Percentiles rank a stretch among this genome's conserved stretches.
Evolutionary conservation across 2,113 vertebrate genomes (phyloP).

Genomic region (Elephas maximus): DNA sequence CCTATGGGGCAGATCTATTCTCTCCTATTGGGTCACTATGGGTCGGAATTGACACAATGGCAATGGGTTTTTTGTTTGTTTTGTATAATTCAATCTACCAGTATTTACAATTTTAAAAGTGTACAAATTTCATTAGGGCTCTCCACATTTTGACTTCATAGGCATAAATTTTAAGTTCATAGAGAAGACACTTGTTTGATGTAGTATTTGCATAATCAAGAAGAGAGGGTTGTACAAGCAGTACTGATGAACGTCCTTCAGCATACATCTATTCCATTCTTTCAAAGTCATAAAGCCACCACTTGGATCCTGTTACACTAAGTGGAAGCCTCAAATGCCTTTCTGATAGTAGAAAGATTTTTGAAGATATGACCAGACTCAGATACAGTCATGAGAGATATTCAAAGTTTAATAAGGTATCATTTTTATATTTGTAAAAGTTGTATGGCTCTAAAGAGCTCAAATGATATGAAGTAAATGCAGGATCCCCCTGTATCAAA

Average conservation of each 20-base stretch:
- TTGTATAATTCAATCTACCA: neutral
- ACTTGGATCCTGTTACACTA: neutral
- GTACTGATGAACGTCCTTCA: neutral
- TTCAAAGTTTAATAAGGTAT: neutral
- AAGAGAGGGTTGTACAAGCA: neutral
- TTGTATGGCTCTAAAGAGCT: neutral
- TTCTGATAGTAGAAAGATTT: constrained; percentile 13
- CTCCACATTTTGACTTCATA: neutral
- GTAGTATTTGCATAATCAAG: neutral
- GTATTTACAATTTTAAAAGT: neutral
- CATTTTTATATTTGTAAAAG: neutral
- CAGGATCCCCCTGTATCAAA: neutral
- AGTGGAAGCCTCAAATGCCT: neutral
- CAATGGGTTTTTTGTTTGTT: too few species aligned
- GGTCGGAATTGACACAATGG: too few species aligned
- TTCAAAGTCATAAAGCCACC: neutral
- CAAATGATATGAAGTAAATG: neutral
- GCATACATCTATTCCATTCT: neutral
- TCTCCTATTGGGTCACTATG: too few species aligned
- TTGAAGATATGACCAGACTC: neutral
- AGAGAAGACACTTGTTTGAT: neutral
- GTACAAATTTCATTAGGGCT: neutral
- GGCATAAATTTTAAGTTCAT: neutral
- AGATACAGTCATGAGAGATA: neutral
- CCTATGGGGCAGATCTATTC: too few species aligned